These are phyloP conservation scores for Orycteropus afer DNA, from an alignment of 2,113 vertebrate species.

Conservation along the genomic window DNA sequence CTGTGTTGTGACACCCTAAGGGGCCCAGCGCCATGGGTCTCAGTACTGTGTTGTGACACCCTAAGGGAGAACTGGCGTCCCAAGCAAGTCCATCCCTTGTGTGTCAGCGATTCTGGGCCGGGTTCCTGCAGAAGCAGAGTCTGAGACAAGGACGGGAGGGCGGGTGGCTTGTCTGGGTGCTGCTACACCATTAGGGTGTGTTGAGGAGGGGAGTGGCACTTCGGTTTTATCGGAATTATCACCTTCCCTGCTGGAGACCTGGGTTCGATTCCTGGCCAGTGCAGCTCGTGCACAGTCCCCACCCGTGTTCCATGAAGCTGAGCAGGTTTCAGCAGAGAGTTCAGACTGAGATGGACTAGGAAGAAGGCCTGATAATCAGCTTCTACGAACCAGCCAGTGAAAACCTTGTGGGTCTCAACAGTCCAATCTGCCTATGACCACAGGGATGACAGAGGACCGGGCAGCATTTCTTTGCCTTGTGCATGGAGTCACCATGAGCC, in stretches of 20 bases:
- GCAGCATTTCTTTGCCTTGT: not conserved
- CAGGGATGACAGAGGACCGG: no score
- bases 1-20: no score
- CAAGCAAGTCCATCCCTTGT: not conserved
- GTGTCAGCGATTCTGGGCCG: constrained; percentile 2
- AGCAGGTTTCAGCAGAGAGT: not conserved
- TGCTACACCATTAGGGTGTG: not conserved
- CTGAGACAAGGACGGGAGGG: not conserved
- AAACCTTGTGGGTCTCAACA: not conserved
- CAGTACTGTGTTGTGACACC: not conserved
- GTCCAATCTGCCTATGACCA: not conserved
- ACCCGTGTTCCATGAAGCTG: not conserved
- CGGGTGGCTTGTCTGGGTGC: not conserved
- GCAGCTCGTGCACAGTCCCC: not conserved
- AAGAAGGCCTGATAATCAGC: not conserved
- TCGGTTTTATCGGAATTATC: not conserved
- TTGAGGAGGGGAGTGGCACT: not conserved
- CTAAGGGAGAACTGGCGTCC: not conserved
- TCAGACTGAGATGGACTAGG: not conserved
- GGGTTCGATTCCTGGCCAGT: not conserved
- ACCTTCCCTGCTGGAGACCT: not conserved
- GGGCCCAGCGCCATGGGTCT: not conserved
- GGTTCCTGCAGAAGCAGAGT: not conserved
- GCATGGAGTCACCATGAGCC: not conserved
- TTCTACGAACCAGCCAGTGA: not conserved